Base-by-base conservation (phyloP, 2,888 invertebrate species). In the Ypsolopha scabrella region DNA sequence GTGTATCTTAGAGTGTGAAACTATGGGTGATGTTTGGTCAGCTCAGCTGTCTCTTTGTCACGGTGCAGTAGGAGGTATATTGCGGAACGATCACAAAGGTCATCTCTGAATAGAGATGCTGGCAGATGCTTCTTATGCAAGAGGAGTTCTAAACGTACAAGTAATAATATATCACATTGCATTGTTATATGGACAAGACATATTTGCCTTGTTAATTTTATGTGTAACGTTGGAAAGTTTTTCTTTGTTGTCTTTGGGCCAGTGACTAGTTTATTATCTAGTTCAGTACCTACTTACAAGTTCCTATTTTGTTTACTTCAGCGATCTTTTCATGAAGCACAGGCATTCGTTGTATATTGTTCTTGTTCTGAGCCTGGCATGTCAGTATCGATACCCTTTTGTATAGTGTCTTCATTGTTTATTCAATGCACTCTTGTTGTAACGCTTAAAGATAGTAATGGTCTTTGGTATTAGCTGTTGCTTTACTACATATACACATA, bases 51-150 rank as follows among this genome's bases (percentile, higher is more conserved):
- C 24, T 24, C 24, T 24, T 24, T 24, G 4, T 24, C 24, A 24
- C 2, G 24, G 24, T 24, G 4, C 24, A 24, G 24, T 24, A 24
- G 24, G 24, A 24, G 24, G 24, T 24, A 24, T 24, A 24, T 24
- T 6, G 53, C 57, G 59, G 58, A 61, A 58, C 61, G 57, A 59
- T 62, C 60, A 59, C 64, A 80, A 78, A 82, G 82, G 78, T 81
- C 77, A 76, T 61, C 60, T 60, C 57, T 74, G 76, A 79, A 80
- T 80, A 75, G 73, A 71, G 58, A 64, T 7, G 14, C 63, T 58
- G 68, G 72, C 82, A 83, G 80, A 77, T 83, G 83, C 69, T 65
- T 54, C 59, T 56, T 64, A 24, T 39, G 39, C 48, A 46, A 9
- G 37, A 41, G 51, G 50, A 44, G 36, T 13, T 41, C 51, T 51